These are phyloP conservation scores for Neuroscelio doddi DNA, from an alignment of 2,888 invertebrate genomes.

Conservation along the genomic window DNA sequence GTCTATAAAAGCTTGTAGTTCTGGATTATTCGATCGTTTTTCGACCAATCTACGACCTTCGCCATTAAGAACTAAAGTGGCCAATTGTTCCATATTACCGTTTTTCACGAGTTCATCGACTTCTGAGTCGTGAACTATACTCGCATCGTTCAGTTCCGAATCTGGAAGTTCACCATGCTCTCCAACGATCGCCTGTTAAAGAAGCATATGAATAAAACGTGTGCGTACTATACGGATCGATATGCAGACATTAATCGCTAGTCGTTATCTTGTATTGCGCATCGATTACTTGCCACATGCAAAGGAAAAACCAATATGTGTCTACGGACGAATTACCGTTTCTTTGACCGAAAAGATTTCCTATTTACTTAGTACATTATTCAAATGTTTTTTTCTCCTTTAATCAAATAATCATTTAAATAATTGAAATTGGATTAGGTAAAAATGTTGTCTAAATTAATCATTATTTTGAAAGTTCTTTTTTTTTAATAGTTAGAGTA, in stretches of 20 bases:
- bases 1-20: conserved; percentile 89
- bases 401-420: too few species aligned
- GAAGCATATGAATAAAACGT: conserved; percentile 46
- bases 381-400: too few species aligned
- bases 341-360: too few species aligned
- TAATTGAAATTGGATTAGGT: too few species aligned
- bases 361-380: too few species aligned
- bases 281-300: conserved; percentile 52
- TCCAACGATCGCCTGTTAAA: conserved; percentile 61
- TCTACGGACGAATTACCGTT: too few species aligned
- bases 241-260: conserved; percentile 55
- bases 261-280: conserved; percentile 49
- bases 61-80: conserved; percentile 90
- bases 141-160: conserved; percentile 58
- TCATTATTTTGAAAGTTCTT: too few species aligned
- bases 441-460: too few species aligned
- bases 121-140: conserved; percentile 75
- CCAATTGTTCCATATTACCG: conserved; percentile 92
- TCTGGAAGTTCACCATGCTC: conserved; percentile 53
- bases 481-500: too few species aligned
- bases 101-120: conserved; percentile 79
- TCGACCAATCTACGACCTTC: conserved; percentile 86
- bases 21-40: conserved; percentile 81
- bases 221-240: conserved; percentile 56
- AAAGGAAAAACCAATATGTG: conserved; percentile 2